Percentiles rank a stretch among this genome's conserved stretches.
phyloP scores from a whole-genome alignment of 2,888 invertebrate genomes.

The Vanessa cardui region DNA sequence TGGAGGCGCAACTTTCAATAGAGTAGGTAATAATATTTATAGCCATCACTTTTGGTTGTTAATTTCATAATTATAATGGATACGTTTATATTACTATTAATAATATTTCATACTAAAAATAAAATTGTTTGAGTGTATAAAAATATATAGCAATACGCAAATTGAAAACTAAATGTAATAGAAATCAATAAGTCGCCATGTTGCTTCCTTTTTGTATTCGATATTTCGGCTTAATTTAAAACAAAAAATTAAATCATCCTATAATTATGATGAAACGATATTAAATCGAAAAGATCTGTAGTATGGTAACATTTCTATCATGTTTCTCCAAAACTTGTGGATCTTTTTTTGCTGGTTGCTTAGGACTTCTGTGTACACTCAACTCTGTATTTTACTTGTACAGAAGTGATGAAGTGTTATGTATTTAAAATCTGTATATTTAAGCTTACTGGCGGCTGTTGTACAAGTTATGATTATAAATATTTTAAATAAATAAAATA shows the following conservation, averaged over 20 bases:
- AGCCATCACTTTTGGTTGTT: slow-evolving; percentile 58
- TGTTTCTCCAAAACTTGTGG: slow-evolving; percentile 11
- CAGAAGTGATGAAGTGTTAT: slow-evolving; percentile 41
- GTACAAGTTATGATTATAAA: slow-evolving; percentile 62
- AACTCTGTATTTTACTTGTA: slow-evolving; percentile 40
- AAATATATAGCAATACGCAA: slow-evolving; percentile 26
- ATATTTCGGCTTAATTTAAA: neutral
- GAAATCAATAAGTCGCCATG: slow-evolving; percentile 39
- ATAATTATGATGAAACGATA: neutral
- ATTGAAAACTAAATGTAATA: slow-evolving; percentile 35
- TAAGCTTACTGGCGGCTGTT: slow-evolving; percentile 64
- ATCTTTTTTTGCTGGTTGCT: neutral
- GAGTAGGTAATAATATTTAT: slow-evolving; percentile 59
- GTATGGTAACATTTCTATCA: slow-evolving; percentile 15
- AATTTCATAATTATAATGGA: slow-evolving; percentile 20
- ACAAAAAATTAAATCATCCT: neutral
- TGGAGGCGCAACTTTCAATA: slow-evolving; percentile 55
- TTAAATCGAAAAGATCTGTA: neutral
- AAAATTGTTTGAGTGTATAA: slow-evolving; percentile 33
- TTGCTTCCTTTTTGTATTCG: slow-evolving; percentile 6
- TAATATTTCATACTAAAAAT: slow-evolving; percentile 20
- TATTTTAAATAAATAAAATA: slow-evolving; percentile 63
- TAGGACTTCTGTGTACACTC: slow-evolving; percentile 35
- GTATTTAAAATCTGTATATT: slow-evolving; percentile 40
- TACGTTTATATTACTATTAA: slow-evolving; percentile 17